Evolutionary conservation across 2,113 vertebrate species (phyloP).

Genomic region (Rhadina sibilatrix): DNA sequence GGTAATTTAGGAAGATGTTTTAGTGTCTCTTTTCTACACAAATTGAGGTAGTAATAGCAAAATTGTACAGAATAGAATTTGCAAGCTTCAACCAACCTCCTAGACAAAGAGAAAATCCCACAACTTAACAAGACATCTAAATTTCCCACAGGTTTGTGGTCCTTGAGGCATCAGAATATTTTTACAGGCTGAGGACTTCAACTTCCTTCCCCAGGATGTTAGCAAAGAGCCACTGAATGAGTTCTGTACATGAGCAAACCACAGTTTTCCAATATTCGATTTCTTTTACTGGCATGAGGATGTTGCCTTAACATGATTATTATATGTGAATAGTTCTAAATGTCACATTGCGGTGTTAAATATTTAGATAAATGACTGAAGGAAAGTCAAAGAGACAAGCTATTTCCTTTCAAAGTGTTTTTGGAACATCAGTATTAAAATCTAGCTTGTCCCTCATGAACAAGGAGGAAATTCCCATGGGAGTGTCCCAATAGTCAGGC

Average conservation of each 20-base stretch:
- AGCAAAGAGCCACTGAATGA: not conserved
- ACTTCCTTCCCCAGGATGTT: not conserved
- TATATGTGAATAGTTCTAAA: not conserved
- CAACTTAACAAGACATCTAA: not conserved
- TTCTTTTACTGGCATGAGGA: not conserved
- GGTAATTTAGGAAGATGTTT: slow-evolving; percentile 1
- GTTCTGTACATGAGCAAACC: not conserved
- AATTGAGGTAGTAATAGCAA: not conserved
- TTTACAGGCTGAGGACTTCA: not conserved
- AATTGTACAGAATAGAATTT: not conserved
- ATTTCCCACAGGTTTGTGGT: not conserved
- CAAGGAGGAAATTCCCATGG: not conserved
- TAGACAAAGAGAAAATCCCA: not conserved
- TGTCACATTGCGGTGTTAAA: not conserved
- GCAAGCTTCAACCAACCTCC: not conserved
- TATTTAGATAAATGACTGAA: not conserved
- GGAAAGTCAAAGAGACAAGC: not conserved
- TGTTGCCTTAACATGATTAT: not conserved
- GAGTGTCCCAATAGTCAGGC: not conserved
- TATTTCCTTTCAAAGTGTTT: not conserved
- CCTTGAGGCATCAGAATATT: not conserved
- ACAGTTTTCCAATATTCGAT: not conserved
- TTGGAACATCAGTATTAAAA: not conserved
- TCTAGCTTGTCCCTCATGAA: not conserved
- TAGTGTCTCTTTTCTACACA: not conserved